Evolutionary conservation across 2,888 invertebrate species (phyloP).

Genomic region (Andrena bicolor): DNA sequence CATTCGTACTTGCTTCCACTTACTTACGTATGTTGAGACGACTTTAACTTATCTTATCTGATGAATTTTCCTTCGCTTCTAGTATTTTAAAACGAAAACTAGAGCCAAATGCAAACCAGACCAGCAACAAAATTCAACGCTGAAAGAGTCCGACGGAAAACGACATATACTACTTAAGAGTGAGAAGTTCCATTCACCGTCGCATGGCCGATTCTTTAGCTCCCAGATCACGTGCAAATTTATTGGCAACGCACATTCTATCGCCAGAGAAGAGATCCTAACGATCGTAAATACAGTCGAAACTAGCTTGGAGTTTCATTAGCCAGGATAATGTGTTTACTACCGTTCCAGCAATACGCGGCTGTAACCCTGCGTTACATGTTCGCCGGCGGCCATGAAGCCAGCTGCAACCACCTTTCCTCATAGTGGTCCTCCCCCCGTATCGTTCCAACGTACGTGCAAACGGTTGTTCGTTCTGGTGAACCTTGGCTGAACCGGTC

Average conservation of each 20-base stretch:
- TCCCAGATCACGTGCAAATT: background rate
- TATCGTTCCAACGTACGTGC: conserved; percentile 11
- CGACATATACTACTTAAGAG: background rate
- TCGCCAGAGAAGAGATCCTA: conserved; percentile 1
- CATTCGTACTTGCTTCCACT: background rate
- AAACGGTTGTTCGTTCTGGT: conserved; percentile 58
- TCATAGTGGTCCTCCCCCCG: conserved; percentile 41
- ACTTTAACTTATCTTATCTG: background rate
- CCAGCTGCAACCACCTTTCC: conserved; percentile 39
- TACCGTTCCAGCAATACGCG: conserved; percentile 68
- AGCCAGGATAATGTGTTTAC: conserved; percentile 79
- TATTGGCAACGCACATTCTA: background rate
- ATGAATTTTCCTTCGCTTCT: background rate
- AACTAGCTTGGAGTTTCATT: conserved; percentile 74
- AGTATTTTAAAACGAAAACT: too few relatives aligned
- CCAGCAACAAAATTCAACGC: too few relatives aligned
- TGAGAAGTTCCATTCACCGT: background rate
- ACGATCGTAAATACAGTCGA: conserved; percentile 56
- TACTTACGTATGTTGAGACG: conserved; percentile 2
- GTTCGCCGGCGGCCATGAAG: conserved; percentile 66
- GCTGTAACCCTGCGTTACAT: conserved; percentile 65
- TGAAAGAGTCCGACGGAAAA: too few relatives aligned
- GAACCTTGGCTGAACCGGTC: conserved; percentile 65
- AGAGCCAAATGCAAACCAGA: too few relatives aligned
- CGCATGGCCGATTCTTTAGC: too few relatives aligned